Evolutionary conservation across 2,888 invertebrate genomes (phyloP).

Genomic region (Slavum lentiscoides): DNA sequence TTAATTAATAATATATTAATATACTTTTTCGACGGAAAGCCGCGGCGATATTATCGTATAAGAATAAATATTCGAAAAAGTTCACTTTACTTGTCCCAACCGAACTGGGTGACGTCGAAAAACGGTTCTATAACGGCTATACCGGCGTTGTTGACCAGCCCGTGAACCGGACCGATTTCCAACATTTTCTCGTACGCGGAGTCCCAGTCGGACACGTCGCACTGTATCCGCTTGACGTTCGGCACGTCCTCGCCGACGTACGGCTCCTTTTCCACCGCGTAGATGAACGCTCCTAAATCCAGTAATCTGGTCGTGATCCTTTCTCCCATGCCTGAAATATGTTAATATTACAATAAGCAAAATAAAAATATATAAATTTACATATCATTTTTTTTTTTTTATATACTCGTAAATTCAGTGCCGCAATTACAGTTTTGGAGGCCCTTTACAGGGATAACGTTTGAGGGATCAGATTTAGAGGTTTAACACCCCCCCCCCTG

Average conservation of each 20-base stretch:
- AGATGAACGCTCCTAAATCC: conserved; percentile 39
- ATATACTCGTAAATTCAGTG: too few relatives aligned
- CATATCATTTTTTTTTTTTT: too few relatives aligned
- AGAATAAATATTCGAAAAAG: too few relatives aligned
- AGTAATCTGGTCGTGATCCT: conserved; percentile 26
- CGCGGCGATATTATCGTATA: too few relatives aligned
- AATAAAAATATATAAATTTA: too few relatives aligned
- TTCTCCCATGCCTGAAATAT: conserved; percentile 44
- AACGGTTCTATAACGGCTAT: conserved; percentile 72
- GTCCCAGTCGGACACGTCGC: conserved; percentile 77
- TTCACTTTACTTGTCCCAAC: conserved; percentile 71
- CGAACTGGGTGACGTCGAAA: conserved; percentile 68
- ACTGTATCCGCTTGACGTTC: conserved; percentile 68
- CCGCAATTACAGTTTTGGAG: too few relatives aligned
- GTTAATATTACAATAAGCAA: too few relatives aligned
- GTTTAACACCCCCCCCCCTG: too few relatives aligned
- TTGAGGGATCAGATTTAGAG: too few relatives aligned
- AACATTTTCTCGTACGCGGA: conserved; percentile 66
- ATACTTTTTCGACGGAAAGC: too few relatives aligned
- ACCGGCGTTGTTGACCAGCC: conserved; percentile 89
- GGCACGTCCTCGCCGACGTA: conserved; percentile 66
- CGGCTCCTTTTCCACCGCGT: conserved; percentile 63
- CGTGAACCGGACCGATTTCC: conserved; percentile 71
- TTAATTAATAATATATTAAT: too few relatives aligned
- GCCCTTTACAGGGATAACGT: too few relatives aligned